Conservation (phyloP, 1,140 invertebrate genomes). For the Calephelis nemesis region DNA sequence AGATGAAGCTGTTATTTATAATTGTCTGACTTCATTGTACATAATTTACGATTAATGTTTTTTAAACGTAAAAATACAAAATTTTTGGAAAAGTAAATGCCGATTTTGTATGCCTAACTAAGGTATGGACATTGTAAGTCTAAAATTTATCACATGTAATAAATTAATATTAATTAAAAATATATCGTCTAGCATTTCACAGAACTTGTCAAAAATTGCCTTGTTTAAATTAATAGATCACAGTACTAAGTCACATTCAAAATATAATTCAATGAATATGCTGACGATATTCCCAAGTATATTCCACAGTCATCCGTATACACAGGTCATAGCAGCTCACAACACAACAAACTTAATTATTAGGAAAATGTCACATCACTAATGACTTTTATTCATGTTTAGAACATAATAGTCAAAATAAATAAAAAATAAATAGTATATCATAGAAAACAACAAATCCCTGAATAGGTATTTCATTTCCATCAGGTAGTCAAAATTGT, state of each 20-base stretch:
- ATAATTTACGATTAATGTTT: conserved; percentile 29
- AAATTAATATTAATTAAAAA: conserved; percentile 61
- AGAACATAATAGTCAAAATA: conserved; percentile 19
- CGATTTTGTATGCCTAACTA: conserved; percentile 58
- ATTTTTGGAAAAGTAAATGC: conserved; percentile 60
- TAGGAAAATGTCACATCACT: conserved; percentile 58
- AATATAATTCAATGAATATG: conserved; percentile 71
- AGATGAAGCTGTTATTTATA: conserved; percentile 63
- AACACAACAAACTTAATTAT: conserved; percentile 44
- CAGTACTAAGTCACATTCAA: conserved; percentile 77
- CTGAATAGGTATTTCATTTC: conserved; percentile 30
- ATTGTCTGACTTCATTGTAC: conserved; percentile 47
- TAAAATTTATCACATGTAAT: conserved; percentile 70
- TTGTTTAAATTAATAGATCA: conserved; percentile 77
- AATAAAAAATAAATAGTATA: conserved; percentile 39
- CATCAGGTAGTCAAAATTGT: conserved; percentile 45
- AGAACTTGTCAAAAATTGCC: conserved; percentile 75
- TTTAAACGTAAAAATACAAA: conserved; percentile 33
- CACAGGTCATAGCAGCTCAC: conserved; percentile 56
- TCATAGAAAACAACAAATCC: conserved; percentile 43
- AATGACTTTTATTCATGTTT: conserved; percentile 45
- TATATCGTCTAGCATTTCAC: conserved; percentile 62
- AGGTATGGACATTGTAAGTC: conserved; percentile 57
- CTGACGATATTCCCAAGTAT: conserved; percentile 66
- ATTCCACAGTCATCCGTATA: conserved; percentile 75